phyloP scores from a whole-genome alignment of 2,797 vertebrate species.

The Anguilla obscura region DNA sequence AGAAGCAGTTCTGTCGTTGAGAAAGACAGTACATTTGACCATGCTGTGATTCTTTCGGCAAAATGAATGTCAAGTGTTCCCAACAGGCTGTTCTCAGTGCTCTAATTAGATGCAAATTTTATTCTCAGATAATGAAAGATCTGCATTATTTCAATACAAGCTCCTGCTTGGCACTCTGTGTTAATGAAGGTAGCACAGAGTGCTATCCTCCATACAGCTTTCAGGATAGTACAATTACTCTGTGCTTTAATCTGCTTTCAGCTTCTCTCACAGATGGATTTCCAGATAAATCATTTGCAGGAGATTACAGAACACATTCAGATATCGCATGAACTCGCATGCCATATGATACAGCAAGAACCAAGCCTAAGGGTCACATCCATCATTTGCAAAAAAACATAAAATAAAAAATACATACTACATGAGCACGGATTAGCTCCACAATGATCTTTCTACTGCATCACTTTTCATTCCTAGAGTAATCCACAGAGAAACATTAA shows the following conservation, averaged over 20 bases:
- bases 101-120: constrained; percentile 16
- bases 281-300: neutral
- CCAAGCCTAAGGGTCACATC: neutral
- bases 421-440: neutral
- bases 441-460: neutral
- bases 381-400: neutral
- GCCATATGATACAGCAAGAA: neutral
- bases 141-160: constrained; percentile 14
- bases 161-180: neutral
- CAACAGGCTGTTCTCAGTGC: neutral
- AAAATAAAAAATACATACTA: neutral
- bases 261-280: neutral
- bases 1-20: neutral
- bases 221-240: neutral
- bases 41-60: neutral
- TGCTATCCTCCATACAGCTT: neutral
- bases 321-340: neutral
- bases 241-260: neutral
- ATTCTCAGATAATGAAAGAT: constrained; percentile 9
- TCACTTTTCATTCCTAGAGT: neutral
- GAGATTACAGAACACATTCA: neutral
- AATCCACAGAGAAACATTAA: constrained; percentile 6
- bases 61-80: neutral
- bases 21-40: neutral
- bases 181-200: neutral